Percentiles rank a stretch among this genome's conserved stretches.
phyloP scores from a whole-genome alignment of 2,797 vertebrate genomes.

The Sebastes minor region DNA sequence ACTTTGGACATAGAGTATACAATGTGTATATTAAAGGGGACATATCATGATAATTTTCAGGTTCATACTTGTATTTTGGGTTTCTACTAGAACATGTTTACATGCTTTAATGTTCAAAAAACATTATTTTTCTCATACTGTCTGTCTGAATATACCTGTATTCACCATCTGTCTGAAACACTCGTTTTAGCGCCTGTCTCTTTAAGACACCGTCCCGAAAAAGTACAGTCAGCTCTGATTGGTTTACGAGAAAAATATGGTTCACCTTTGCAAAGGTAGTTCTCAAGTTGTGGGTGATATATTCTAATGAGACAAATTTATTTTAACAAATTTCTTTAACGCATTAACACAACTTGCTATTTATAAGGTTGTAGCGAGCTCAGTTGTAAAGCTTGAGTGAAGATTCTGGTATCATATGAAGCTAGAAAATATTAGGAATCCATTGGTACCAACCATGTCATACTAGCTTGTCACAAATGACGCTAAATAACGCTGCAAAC shows the following conservation, averaged over 20 bases:
- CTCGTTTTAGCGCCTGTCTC: background rate
- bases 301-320: too few relatives aligned
- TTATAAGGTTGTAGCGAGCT: background rate
- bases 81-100: background rate
- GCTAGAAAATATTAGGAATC: too few relatives aligned
- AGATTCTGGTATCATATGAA: background rate
- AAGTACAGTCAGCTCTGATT: background rate
- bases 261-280: background rate
- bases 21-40: background rate
- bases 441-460: background rate
- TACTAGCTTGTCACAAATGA: background rate
- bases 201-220: background rate
- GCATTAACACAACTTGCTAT: background rate
- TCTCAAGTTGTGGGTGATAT: too few relatives aligned
- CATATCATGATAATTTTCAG: background rate
- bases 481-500: background rate
- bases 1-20: background rate
- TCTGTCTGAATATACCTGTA: background rate
- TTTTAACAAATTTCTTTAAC: accelerated
- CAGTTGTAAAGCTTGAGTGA: background rate
- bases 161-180: background rate
- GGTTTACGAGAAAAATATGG: background rate
- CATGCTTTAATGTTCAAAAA: background rate
- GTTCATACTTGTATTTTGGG: background rate
- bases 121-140: background rate